These are phyloP conservation scores for Corvus cornix DNA, from an alignment of 2,113 vertebrate species.

Conservation along the genomic window DNA sequence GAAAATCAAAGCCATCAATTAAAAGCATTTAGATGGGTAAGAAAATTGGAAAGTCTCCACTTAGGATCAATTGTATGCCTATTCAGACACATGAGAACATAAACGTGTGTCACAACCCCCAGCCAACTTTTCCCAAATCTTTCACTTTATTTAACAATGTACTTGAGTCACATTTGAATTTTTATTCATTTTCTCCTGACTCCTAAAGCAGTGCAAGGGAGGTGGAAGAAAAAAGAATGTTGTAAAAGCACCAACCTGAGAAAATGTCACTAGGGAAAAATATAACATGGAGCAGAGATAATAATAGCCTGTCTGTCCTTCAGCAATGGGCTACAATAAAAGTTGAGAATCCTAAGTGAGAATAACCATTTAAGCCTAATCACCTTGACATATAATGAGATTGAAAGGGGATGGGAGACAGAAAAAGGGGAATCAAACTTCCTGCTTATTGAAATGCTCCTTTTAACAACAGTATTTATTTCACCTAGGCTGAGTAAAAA, in stretches of 20 bases:
- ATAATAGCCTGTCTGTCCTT: conserved; percentile 53
- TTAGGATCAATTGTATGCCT: not conserved
- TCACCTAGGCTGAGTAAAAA: not conserved
- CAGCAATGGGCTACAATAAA: conserved; percentile 16
- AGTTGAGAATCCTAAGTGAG: not conserved
- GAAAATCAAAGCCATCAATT: not conserved
- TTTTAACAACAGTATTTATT: conserved; percentile 26
- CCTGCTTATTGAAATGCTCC: not conserved
- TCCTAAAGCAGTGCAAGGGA: conserved; percentile 8
- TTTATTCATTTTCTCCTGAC: not conserved
- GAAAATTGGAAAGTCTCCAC: not conserved
- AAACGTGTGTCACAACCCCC: not conserved
- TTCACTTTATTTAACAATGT: not conserved
- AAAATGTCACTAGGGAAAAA: conserved; percentile 34
- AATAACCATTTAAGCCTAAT: not conserved
- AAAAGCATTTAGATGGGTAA: not conserved
- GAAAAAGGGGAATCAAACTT: conserved; percentile 18
- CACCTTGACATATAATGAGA: conserved; percentile 18
- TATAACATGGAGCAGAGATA: not conserved
- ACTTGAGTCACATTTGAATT: not conserved
- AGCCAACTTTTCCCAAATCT: not conserved
- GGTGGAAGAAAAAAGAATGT: not conserved
- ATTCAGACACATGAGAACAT: not conserved
- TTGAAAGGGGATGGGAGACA: not conserved
- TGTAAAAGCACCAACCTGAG: conserved; percentile 29